Base-by-base conservation (phyloP, 2,797 vertebrate genomes). In the Paedocypris micromegethes region DNA sequence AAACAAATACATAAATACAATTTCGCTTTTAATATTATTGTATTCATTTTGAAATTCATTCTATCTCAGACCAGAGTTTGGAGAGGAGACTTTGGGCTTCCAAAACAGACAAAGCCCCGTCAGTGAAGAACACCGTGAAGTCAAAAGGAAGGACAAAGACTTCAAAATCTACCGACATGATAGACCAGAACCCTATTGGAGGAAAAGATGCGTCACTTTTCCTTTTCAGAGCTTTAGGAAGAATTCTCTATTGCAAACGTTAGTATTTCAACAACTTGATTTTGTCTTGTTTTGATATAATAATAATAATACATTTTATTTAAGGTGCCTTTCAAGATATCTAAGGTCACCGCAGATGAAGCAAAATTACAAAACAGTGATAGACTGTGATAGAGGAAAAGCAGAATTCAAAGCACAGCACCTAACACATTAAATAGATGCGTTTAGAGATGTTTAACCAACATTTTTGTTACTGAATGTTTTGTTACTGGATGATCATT, bases 211-310 rank as follows among this genome's bases (percentile, higher is more conserved):
- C 89, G 8, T 94, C 93, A 44, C 89, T 99, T 45, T 98, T 97
- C 77, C 90, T 98, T 65, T 99, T 99, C 84, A 89, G 94, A 86
- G 96, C 95, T 8, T 81, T 99, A 78, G 96, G 96, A 7, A 98
- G 95, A 83, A 94, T 99, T 79, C 84, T 99, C 8, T 92, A 98
- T 82, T 94, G 93, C 85, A 99, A 98, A 93, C 90, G 96, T 98
- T 87, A 92, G 93, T 78, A 4, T 23, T 63, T 52, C 5, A 4
- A 4, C 2, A 40, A 1, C 48, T 42, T 8, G 1, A 23, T 2
- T 44, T 3, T 45, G 38, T 54, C 4, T 45, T 9, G n/a, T 4
- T 41, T 4, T 41, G 42, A 41, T 49, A 3, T 48, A 55, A 23
- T 47, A 46, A 5, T 55, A 39, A 1, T 9, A 23, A 23, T 23